phyloP scores from a whole-genome alignment of 1,140 invertebrate species.

The Pseudobourletiella spinata region DNA sequence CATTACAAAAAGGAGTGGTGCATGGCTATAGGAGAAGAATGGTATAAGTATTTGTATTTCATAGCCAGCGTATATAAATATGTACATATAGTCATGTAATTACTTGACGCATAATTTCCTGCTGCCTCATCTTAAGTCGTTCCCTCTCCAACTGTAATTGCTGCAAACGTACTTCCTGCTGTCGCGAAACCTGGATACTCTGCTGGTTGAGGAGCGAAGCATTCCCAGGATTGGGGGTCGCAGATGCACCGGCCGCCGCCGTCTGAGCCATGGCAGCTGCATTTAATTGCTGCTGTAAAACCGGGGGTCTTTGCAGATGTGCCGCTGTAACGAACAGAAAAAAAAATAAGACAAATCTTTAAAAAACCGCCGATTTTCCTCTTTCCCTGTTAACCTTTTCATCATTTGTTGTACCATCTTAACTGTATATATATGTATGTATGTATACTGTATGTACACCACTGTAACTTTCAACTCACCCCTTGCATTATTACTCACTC shows the following conservation, averaged over 20 bases:
- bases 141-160: constrained; percentile 79
- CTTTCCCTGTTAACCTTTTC: no score
- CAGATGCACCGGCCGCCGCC: constrained; percentile 31
- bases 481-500: no score
- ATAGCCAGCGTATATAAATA: no score
- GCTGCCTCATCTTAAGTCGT: constrained; percentile 71
- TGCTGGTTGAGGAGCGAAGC: constrained; percentile 11
- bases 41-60: no score
- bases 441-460: background rate
- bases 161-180: constrained; percentile 68
- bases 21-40: no score
- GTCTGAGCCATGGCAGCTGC: constrained; percentile 37
- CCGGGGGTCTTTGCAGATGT: constrained; percentile 60
- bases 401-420: background rate
- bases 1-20: no score
- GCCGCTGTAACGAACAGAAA: constrained; percentile 47
- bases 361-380: no score
- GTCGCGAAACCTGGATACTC: constrained; percentile 42
- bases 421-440: background rate
- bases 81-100: no score
- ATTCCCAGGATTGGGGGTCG: constrained; percentile 15
- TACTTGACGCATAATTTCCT: constrained; percentile 78
- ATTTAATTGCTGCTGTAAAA: constrained; percentile 45
- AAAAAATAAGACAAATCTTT: background rate
- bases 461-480: no score